Evolutionary conservation across 2,797 vertebrate genomes (phyloP), one percentile per base, ranked within the genome.

Genomic region (Eulemur albifrons): DNA sequence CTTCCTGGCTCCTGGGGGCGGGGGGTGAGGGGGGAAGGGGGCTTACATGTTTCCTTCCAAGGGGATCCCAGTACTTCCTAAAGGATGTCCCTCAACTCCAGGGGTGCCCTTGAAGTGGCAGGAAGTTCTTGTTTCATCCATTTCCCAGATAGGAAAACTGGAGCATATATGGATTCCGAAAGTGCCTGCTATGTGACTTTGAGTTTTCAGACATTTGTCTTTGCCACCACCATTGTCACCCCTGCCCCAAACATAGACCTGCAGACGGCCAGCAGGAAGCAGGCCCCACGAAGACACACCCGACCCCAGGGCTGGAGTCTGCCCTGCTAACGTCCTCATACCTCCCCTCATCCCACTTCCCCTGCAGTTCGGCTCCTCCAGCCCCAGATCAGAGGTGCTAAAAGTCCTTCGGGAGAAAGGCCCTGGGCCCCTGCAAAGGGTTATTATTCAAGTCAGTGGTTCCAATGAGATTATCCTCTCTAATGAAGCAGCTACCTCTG

Each of bases 401-500:
- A 91, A 96, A 91, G 38, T 89, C 94, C 35, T 0, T 80, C 84
- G 81, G 90, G 72, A 97, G 97, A 98, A 97, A 59, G 94, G 84
- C 83, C 95, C 95, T 54, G 97, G 1, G 7, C 38, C 92, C 57
- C 61, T 98, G 97, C 96, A 96, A 98, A 98, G 98, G 99, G 99
- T 99, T 99, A 99, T 99, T 99, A 99, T 99, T 98, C 99, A 99
- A 99, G 98, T 98, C 99, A 99, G 97, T 99, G 99, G 98, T 98
- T 99, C 98, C 99, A 99, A 99, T 98, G 99, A 99, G 98, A 99
- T 99, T 99, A 99, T 99, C 98, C 97, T 98, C 97, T 97, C 98
- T 98, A 98, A 98, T 98, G 98, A 98, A 98, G 98, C 98, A 97
- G 98, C 96, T 94, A 97, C 98, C 88, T 40, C 97, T 82, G 96